phyloP scores from a whole-genome alignment of 2,888 invertebrate species.

The Leptinotarsa haldemani region DNA sequence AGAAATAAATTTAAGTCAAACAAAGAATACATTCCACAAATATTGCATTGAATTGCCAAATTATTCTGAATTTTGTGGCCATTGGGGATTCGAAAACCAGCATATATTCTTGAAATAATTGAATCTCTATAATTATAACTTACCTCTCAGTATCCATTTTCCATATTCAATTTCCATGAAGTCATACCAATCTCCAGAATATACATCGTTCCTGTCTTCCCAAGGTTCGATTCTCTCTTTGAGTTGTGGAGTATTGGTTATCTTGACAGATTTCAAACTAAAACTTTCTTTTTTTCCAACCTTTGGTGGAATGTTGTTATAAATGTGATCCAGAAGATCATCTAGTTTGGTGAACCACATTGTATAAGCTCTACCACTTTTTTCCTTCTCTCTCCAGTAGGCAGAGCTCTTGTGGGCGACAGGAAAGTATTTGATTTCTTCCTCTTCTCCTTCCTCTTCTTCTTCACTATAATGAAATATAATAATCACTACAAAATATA shows the following conservation, averaged over 20 bases:
- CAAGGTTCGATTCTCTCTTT: slow-evolving; percentile 55
- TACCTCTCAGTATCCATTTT: slow-evolving; percentile 63
- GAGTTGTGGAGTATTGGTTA: slow-evolving; percentile 54
- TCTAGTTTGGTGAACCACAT: slow-evolving; percentile 59
- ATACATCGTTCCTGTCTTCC: slow-evolving; percentile 48
- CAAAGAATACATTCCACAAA: no score
- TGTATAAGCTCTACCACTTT: slow-evolving; percentile 58
- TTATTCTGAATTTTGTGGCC: no score
- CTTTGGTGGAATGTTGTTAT: slow-evolving; percentile 59
- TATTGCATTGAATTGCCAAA: no score
- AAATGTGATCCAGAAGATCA: slow-evolving; percentile 57
- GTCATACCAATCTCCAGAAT: slow-evolving; percentile 61
- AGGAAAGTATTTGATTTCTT: slow-evolving; percentile 32
- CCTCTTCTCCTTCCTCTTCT: slow-evolving; percentile 29
- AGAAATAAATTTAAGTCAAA: no score
- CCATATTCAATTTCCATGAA: slow-evolving; percentile 62
- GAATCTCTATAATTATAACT: background rate
- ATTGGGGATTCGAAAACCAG: no score
- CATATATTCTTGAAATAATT: no score
- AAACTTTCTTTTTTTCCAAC: slow-evolving; percentile 50
- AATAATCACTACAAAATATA: background rate
- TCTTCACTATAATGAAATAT: slow-evolving; percentile 7
- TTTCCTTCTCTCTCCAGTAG: slow-evolving; percentile 57
- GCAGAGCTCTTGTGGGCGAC: slow-evolving; percentile 45
- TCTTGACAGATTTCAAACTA: slow-evolving; percentile 53